These are phyloP conservation scores for Furnarius figulus DNA, from an alignment of 2,113 vertebrate species.

Conservation along the genomic window DNA sequence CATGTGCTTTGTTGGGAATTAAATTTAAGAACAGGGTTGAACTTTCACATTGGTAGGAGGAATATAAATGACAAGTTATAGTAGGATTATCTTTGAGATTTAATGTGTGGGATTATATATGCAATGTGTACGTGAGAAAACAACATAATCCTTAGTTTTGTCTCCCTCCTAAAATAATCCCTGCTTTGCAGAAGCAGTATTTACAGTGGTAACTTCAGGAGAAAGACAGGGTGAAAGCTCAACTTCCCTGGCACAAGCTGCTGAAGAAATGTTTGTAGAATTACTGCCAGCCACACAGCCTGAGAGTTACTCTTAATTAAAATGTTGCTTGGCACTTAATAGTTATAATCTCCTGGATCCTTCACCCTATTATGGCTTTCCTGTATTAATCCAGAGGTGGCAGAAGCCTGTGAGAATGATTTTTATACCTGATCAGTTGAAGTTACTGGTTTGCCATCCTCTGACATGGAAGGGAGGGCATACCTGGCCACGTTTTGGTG, in stretches of 20 bases:
- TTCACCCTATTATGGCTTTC: neutral
- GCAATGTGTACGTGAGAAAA: neutral
- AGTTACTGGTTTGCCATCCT: neutral
- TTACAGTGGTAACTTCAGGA: neutral
- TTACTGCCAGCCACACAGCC: neutral
- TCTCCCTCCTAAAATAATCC: neutral
- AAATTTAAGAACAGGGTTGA: neutral
- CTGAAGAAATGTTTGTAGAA: neutral
- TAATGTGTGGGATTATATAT: neutral
- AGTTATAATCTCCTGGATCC: neutral
- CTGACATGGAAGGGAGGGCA: neutral
- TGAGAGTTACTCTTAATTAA: neutral
- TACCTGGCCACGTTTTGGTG: neutral
- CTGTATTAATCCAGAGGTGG: neutral
- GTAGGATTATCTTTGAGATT: neutral
- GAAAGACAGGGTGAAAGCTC: neutral
- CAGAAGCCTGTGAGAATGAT: neutral
- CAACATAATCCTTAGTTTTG: neutral
- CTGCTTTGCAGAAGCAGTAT: neutral
- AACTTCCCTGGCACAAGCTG: neutral
- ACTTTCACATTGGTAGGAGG: rapidly evolving
- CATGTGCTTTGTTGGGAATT: neutral
- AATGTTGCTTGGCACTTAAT: neutral
- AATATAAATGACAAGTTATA: neutral
- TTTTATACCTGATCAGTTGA: neutral